Base-by-base conservation (phyloP, 2,888 invertebrate species). In the Agrochola litura region DNA sequence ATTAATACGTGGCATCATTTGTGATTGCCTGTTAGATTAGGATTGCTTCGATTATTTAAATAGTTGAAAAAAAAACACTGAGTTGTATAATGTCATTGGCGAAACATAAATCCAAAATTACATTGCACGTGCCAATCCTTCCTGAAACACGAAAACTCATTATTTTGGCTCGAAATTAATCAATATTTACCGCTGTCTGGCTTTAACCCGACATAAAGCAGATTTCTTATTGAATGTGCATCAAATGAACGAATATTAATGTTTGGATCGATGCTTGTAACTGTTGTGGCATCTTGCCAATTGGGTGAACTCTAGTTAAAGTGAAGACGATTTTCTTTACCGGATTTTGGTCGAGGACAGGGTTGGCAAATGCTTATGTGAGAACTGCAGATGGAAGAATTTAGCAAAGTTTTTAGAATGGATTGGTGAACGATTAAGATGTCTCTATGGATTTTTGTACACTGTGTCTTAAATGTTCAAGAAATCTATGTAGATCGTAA, bases 161-260 rank as follows among this genome's bases (percentile, higher is more conserved):
- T 66, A 70, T 69, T 75, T 85, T 41, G 67, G 54, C 60, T 65
- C 25, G 66, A 74, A 68, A 75, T 83, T 77, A 67, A 85, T 66
- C 67, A 81, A 81, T 61, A 78, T 77, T 84, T 73, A 81, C 77
- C 43, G 65, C 37, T 65, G 71, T 74, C 75, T 68, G 84, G 56
- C 70, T 75, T 65, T 63, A 79, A 80, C 65, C 43, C 74, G 83
- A 89, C 80, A 84, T 72, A 84, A 88, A 90, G 64, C 89, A 89
- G 90, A 86, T 64, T 75, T 79, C 64, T 67, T 77, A 82, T 85
- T 81, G 79, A 84, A 88, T 78, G 83, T 90, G 91, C 91, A 91
- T 89, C 85, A 83, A 88, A 90, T 89, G 84, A 91, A 93, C 90
- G 90, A 91, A 91, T 93, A 94, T 92, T 93, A 94, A 94, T 93